Base-by-base conservation (phyloP, 2,113 vertebrate species). In the Opisthocomus hoazin region DNA sequence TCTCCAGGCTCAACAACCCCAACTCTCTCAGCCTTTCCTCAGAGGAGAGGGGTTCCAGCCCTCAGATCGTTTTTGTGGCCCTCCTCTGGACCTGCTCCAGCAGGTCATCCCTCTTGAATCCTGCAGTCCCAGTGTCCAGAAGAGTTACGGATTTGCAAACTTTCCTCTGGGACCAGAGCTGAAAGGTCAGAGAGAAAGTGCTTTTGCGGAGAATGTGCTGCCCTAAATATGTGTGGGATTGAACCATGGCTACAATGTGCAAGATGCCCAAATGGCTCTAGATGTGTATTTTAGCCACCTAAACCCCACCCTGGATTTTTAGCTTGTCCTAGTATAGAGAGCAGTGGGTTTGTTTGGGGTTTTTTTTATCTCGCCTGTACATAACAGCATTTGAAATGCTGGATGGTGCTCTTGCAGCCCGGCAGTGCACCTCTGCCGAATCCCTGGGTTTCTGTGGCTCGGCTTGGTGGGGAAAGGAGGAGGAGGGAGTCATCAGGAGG, bases 261-360 rank as follows among this genome's bases (percentile, higher is more conserved):
- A 10, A 57, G 11, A n/a, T n/a, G 12, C 32, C 36, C 27, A 61
- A 32, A 19, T 24, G 11, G 4, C 3, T 13, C 23, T 17, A 11
- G 15, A 12, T 39, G 6, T 14, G 8, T 34, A 0, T 19, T 41
- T 56, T 66, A 81, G 46, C 26, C 21, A 48, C 3, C 23, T 58
- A 50, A 84, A 91, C 34, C 26, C 26, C 16, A 48, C 16, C 15
- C 43, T 43, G 22, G 5, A 18, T 54, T 77, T 77, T 57, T 39
- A 77, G 12, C 39, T 82, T 7, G 0, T 68, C 74, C 7, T 58
- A 26, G 3, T 34, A 24, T 4, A 27, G 5, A 71, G 17, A 53
- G 5, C n/a, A n/a, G 0, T 5, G 4, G 12, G 14, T 43, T 43
- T 43, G n/a, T n/a, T 43, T 43, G 2, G 4, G 0, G 20, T 37